These are phyloP conservation scores for Drosophila setifemur DNA, from an alignment of 1,140 invertebrate species.

Conservation along the genomic window DNA sequence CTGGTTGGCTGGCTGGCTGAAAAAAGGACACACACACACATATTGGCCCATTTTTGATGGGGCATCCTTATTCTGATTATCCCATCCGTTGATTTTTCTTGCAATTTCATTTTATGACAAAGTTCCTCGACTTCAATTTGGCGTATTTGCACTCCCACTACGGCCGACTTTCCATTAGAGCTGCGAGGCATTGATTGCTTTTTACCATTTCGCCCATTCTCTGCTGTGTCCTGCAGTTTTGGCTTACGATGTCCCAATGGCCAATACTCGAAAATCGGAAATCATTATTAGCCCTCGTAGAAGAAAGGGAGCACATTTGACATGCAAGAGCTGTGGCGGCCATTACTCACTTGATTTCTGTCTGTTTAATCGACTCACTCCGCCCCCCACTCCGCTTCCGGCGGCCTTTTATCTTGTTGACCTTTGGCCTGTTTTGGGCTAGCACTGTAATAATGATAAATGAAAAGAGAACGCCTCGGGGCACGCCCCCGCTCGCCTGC, in stretches of 20 bases:
- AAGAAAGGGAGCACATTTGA: background rate
- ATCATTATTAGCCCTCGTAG: conserved; percentile 1
- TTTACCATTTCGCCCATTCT: conserved; percentile 18
- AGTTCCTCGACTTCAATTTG: conserved; percentile 69
- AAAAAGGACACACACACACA: conserved; percentile 54
- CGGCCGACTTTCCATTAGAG: conserved; percentile 60
- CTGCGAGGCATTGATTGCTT: conserved; percentile 54
- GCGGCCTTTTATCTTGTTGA: conserved; percentile 11
- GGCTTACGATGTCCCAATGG: conserved; percentile 20
- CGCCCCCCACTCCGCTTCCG: background rate
- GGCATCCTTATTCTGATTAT: conserved; percentile 46
- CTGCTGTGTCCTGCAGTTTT: conserved; percentile 24
- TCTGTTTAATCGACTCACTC: conserved; percentile 22
- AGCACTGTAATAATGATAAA: conserved; percentile 46
- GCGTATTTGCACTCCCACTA: conserved; percentile 32
- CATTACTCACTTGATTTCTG: conserved; percentile 45
- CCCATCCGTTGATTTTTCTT: conserved; percentile 50
- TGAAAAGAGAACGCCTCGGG: conserved; percentile 32
- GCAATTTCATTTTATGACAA: conserved; percentile 71
- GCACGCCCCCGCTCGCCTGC: background rate
- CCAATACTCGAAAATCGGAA: conserved; percentile 11
- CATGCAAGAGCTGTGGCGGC: conserved; percentile 27
- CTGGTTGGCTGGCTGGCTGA: conserved; percentile 7
- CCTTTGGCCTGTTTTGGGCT: conserved; percentile 5
- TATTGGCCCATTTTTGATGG: conserved; percentile 54